These are phyloP conservation scores for Lagocephalus sceleratus DNA, from an alignment of 2,797 vertebrate genomes.

Conservation along the genomic window DNA sequence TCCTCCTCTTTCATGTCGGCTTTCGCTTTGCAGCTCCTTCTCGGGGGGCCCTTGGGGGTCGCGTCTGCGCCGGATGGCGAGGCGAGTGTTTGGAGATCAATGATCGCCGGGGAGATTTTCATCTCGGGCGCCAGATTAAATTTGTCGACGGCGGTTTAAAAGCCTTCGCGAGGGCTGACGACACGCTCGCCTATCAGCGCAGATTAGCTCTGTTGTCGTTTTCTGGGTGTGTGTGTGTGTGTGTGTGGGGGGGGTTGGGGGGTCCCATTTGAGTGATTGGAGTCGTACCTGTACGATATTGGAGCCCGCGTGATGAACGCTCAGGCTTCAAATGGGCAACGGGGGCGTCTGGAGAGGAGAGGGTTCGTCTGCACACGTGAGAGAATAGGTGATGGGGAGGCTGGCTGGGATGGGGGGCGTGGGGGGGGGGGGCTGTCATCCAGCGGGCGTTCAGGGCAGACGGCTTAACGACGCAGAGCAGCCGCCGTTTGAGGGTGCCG, in stretches of 20 bases:
- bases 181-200: slow-evolving; percentile 45
- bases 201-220: slow-evolving; percentile 56
- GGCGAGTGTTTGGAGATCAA: no score
- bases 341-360: slow-evolving; percentile 14
- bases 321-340: neutral
- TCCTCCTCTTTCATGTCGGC: no score
- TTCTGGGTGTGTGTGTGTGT: slow-evolving; percentile 1
- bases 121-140: no score
- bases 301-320: slow-evolving; percentile 20
- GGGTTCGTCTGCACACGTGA: slow-evolving; percentile 4
- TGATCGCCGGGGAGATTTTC: slow-evolving; percentile 24
- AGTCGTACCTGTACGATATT: slow-evolving; percentile 41
- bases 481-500: slow-evolving; percentile 45
- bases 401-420: slow-evolving; percentile 18
- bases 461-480: slow-evolving; percentile 62
- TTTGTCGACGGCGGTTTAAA: neutral
- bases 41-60: no score
- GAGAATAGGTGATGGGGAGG: slow-evolving; percentile 26
- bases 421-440: slow-evolving; percentile 41
- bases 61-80: no score
- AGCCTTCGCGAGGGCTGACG: slow-evolving; percentile 33
- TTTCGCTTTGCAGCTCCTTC: no score
- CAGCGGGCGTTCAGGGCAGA: slow-evolving; percentile 44
- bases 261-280: slow-evolving; percentile 53
- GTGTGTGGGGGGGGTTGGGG: no score